Percentiles rank a stretch among this genome's conserved stretches.
Evolutionary conservation across 2,113 vertebrate genomes (phyloP).

Genomic region (Perognathus longimembris): DNA sequence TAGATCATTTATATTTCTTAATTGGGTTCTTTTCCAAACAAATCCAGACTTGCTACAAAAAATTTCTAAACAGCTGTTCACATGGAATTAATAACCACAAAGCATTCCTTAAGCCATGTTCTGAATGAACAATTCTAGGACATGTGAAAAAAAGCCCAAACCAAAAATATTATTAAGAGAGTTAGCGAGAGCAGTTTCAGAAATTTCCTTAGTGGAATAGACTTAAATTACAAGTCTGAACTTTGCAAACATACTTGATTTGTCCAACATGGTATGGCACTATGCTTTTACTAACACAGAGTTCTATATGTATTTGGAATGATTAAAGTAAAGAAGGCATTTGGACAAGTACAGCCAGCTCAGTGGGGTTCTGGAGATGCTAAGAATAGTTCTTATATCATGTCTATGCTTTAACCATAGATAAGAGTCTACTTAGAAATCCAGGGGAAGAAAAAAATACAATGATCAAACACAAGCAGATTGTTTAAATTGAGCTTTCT

Average conservation of each 20-base stretch:
- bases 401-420: neutral
- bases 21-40: slow-evolving; percentile 68
- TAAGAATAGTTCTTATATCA: slow-evolving; percentile 2
- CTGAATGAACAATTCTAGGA: slow-evolving; percentile 30
- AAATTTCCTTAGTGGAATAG: neutral
- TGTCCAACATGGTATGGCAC: neutral
- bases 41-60: slow-evolving; percentile 49
- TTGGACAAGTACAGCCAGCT: neutral
- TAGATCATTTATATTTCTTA: slow-evolving; percentile 63
- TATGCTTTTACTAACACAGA: neutral
- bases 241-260: neutral
- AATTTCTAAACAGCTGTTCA: slow-evolving; percentile 67
- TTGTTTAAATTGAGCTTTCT: slow-evolving; percentile 15
- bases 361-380: neutral
- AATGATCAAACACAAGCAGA: neutral
- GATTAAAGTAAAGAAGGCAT: neutral
- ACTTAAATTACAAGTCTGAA: neutral
- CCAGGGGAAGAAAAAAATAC: neutral
- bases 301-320: neutral
- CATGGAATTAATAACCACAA: slow-evolving; percentile 48
- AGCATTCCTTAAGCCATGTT: slow-evolving; percentile 8
- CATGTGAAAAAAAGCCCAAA: slow-evolving; percentile 13
- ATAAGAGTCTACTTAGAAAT: neutral
- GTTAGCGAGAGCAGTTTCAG: neutral
- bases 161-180: neutral